Evolutionary conservation across 1,140 invertebrate genomes (phyloP).

Genomic region (Gryon sp.): DNA sequence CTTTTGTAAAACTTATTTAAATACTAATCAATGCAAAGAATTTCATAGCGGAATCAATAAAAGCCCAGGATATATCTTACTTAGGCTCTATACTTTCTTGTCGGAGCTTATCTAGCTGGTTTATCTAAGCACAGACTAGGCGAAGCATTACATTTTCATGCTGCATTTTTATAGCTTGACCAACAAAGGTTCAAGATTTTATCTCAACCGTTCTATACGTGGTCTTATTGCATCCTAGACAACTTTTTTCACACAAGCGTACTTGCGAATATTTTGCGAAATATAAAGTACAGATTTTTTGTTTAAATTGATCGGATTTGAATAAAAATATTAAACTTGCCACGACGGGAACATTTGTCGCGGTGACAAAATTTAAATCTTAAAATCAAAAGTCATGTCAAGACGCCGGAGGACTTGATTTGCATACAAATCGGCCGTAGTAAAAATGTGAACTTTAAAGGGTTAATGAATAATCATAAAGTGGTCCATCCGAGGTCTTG

Average conservation of each 20-base stretch:
- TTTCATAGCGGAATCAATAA: conserved; percentile 24
- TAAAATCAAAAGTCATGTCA: conserved; percentile 11
- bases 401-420: conserved; percentile 32
- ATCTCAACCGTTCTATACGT: conserved; percentile 20
- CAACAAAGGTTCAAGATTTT: conserved; percentile 46
- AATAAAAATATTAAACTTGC: neutral
- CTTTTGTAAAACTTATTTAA: too few relatives aligned
- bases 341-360: neutral
- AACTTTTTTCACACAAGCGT: conserved; percentile 25
- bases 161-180: conserved; percentile 27
- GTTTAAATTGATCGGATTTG: neutral
- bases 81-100: conserved; percentile 14
- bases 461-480: conserved; percentile 60
- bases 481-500: conserved; percentile 4
- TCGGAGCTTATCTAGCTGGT: conserved; percentile 30
- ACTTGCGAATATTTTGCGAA: too few relatives aligned
- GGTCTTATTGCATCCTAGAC: conserved; percentile 35
- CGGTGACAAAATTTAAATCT: neutral
- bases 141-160: conserved; percentile 52
- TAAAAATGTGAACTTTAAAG: conserved; percentile 42
- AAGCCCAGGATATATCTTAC: conserved; percentile 35
- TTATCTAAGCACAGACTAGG: conserved; percentile 44
- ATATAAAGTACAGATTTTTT: too few relatives aligned
- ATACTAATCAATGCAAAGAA: too few relatives aligned
- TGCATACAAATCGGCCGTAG: conserved; percentile 48